Conservation (phyloP, 2,888 invertebrate genomes). For the Beris morrisii region DNA sequence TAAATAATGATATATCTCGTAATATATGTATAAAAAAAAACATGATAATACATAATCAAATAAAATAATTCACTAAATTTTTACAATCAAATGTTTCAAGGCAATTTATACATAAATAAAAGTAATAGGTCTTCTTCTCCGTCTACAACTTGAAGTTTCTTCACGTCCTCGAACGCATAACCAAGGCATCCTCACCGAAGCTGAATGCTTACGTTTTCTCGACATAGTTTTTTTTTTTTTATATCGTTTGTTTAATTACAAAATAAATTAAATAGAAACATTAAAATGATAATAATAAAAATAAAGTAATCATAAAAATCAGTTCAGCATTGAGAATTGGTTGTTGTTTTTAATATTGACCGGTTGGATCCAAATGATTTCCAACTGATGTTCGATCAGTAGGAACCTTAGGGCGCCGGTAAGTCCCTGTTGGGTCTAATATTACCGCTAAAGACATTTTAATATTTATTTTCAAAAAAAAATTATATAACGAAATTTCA, state of each 20-base stretch:
- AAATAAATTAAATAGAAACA: conserved; percentile 10
- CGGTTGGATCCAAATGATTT: conserved; percentile 52
- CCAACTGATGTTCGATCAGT: conserved; percentile 42
- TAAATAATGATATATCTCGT: too few species aligned
- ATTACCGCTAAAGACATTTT: conserved; percentile 41
- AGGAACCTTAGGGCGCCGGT: conserved; percentile 45
- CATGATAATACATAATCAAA: too few species aligned
- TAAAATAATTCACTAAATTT: too few species aligned
- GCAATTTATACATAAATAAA: too few species aligned
- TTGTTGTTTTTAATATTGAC: conserved; percentile 48
- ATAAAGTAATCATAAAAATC: conserved; percentile 10
- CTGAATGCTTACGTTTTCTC: conserved; percentile 6
- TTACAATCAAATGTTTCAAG: too few species aligned
- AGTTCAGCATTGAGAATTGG: neutral
- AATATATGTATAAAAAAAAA: too few species aligned
- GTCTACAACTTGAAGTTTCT: conserved; percentile 56
- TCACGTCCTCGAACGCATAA: conserved; percentile 54
- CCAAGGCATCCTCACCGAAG: conserved; percentile 47
- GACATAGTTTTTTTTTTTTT: conserved; percentile 11
- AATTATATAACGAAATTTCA: neutral
- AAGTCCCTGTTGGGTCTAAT: conserved; percentile 55
- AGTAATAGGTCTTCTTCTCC: conserved; percentile 50
- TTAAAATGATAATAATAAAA: conserved; percentile 6
- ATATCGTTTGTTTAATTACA: conserved; percentile 1
- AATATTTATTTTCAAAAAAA: conserved; percentile 39